Conservation (phyloP, 2,888 invertebrate genomes). For the Dicroscelio sp. region DNA sequence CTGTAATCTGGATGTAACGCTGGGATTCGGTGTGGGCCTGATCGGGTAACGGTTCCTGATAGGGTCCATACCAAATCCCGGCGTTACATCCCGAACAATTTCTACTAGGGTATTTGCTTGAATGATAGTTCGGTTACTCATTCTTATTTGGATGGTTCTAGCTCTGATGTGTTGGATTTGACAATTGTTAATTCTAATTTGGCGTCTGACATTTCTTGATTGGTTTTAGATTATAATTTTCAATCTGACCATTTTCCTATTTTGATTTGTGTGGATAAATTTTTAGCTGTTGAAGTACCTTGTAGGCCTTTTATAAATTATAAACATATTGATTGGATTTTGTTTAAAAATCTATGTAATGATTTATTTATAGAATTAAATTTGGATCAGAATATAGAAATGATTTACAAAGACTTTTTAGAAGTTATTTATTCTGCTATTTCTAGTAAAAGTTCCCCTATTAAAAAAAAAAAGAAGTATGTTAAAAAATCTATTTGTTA, state of each 20-base stretch:
- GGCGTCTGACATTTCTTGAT: neutral
- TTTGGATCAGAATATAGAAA: neutral
- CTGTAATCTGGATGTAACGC: no score
- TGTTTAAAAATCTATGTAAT: neutral
- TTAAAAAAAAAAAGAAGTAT: neutral
- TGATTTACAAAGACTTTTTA: neutral
- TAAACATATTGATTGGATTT: neutral
- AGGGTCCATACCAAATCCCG: no score
- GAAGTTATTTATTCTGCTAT: neutral
- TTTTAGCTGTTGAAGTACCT: neutral
- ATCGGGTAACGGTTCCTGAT: no score
- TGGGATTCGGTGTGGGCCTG: no score
- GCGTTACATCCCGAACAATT: no score
- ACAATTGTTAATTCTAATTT: neutral
- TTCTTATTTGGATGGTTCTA: neutral
- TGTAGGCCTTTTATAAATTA: slow-evolving; percentile 19
- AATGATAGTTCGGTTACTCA: neutral
- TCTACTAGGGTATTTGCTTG: neutral
- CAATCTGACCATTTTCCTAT: slow-evolving; percentile 33
- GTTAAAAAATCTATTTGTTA: neutral
- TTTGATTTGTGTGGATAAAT: neutral
- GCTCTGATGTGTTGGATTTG: neutral
- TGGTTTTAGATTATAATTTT: neutral
- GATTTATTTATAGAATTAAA: neutral
- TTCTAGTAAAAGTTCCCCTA: neutral